Evolutionary conservation across 2,888 invertebrate species (phyloP).

Genomic region (Sicus ferrugineus): DNA sequence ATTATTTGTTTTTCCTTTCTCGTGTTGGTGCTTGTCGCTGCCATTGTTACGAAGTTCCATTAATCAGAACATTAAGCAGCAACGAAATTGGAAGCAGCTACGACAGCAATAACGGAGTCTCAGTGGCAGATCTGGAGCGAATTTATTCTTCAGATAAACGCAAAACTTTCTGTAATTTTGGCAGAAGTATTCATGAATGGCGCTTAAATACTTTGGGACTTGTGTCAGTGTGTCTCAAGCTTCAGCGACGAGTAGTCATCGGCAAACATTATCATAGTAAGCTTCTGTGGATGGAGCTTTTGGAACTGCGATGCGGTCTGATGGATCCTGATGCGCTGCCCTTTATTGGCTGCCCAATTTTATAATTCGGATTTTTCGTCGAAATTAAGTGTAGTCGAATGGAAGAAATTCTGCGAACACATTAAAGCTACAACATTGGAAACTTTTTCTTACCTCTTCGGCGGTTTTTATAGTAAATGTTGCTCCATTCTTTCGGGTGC

Average conservation of each 20-base stretch:
- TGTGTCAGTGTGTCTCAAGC: not conserved
- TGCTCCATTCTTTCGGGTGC: not conserved
- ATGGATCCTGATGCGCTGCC: no score
- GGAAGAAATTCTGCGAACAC: no score
- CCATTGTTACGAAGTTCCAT: not conserved
- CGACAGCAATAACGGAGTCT: no score
- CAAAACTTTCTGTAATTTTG: slow-evolving; percentile 25
- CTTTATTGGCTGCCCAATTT: not conserved
- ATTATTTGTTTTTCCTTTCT: not conserved
- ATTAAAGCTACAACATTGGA: no score
- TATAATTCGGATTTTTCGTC: not conserved
- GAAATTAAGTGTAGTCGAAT: no score
- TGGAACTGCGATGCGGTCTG: not conserved
- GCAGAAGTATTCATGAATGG: slow-evolving; percentile 26
- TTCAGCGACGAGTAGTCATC: not conserved
- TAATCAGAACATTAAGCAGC: not conserved
- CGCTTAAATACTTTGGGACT: slow-evolving; percentile 16
- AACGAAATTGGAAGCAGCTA: not conserved
- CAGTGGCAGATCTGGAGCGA: not conserved
- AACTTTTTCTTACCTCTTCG: no score
- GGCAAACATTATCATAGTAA: no score
- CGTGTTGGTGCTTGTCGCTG: not conserved
- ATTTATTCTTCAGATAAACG: slow-evolving; percentile 20
- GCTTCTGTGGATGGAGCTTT: no score
- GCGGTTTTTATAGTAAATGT: no score